Percentiles rank a stretch among this genome's conserved stretches.
Conservation (phyloP, 2,113 vertebrate species). For the Zosterops hypoxanthus region DNA sequence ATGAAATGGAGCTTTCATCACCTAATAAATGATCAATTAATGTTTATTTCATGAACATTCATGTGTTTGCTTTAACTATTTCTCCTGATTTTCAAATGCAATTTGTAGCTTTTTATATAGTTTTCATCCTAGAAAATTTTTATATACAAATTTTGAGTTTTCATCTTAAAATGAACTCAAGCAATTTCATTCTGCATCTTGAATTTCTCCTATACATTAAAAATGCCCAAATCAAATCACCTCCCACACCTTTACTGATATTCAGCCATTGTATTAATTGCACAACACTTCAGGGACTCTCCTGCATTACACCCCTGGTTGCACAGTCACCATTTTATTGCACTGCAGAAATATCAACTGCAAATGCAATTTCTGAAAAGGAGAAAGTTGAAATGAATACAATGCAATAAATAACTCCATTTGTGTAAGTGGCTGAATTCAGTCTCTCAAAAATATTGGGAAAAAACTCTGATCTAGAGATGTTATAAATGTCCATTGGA, state of each 20-base stretch:
- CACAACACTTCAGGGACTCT: not conserved
- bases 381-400: not conserved
- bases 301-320: not conserved
- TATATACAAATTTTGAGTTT: not conserved
- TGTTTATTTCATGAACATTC: not conserved
- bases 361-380: not conserved
- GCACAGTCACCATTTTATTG: not conserved
- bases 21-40: not conserved
- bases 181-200: not conserved
- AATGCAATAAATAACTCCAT: not conserved
- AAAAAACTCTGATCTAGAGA: not conserved
- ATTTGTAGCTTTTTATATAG: no score
- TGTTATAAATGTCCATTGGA: not conserved
- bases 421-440: not conserved
- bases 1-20: not conserved
- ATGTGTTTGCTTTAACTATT: not conserved
- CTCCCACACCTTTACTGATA: not conserved
- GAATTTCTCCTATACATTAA: not conserved
- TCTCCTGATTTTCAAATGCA: not conserved
- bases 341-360: not conserved
- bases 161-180: not conserved
- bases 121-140: not conserved
- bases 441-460: not conserved
- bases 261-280: not conserved
- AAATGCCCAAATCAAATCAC: rapidly evolving